Conservation (phyloP, 2,113 vertebrate species). For the Heteronetta atricapilla region DNA sequence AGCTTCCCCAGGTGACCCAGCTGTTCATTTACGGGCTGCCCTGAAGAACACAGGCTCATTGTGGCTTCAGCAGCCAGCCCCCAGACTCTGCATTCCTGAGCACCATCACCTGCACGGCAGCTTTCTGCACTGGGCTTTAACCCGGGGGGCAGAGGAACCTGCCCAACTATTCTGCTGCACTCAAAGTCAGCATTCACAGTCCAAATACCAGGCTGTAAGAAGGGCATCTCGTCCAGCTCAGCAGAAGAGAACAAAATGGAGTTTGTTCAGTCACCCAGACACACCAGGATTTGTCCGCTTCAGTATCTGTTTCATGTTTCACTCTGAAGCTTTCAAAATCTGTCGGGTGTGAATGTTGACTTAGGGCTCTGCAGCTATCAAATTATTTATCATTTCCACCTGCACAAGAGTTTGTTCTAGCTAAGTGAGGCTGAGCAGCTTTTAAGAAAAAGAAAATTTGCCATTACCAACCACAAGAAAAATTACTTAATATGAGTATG, state of each 20-base stretch:
- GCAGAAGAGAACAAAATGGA: neutral
- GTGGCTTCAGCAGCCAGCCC: neutral
- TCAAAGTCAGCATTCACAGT: fast-evolving
- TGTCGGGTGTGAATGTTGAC: no score
- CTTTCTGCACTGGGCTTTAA: neutral
- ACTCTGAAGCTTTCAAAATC: neutral
- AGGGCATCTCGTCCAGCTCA: neutral
- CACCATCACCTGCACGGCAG: neutral
- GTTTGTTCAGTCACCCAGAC: neutral
- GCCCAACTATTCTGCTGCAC: neutral
- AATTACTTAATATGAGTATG: neutral
- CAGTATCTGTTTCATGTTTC: neutral
- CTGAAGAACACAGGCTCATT: fast-evolving
- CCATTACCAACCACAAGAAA: neutral
- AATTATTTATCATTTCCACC: neutral
- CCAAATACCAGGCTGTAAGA: no score
- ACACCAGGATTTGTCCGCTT: neutral
- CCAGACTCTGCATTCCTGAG: neutral
- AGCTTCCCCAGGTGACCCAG: neutral
- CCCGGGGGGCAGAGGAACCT: neutral
- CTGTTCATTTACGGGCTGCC: neutral
- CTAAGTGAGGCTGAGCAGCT: neutral
- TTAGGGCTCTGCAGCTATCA: neutral
- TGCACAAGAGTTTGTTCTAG: neutral
- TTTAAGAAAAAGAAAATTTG: neutral